Evolutionary conservation across 2,888 invertebrate genomes (phyloP).

Genomic region (Petrophora chlorosata): DNA sequence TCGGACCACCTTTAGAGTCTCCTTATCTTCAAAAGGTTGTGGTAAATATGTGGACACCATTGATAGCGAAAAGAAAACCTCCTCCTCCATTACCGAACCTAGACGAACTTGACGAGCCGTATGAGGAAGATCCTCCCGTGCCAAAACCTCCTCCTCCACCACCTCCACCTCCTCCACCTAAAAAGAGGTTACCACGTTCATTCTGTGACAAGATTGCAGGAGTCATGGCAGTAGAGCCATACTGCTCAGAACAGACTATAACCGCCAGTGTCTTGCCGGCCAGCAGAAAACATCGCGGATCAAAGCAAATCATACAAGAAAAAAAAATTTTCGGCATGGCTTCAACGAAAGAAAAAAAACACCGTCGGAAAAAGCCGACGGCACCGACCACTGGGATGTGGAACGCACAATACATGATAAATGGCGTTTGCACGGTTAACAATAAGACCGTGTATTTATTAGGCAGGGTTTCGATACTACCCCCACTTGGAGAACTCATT

Average conservation of each 20-base stretch:
- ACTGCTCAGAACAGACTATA: conserved; percentile 40
- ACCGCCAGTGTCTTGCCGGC: conserved; percentile 41
- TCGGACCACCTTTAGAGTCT: conserved; percentile 48
- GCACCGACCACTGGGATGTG: conserved; percentile 58
- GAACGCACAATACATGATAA: conserved; percentile 64
- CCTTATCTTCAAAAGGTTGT: conserved; percentile 67
- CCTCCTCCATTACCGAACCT: conserved; percentile 67
- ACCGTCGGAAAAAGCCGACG: conserved; percentile 47
- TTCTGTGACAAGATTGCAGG: conserved; percentile 68
- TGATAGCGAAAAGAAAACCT: conserved; percentile 40
- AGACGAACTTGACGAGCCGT: conserved; percentile 63
- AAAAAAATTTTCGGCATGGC: conserved; percentile 62
- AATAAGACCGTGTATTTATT: conserved; percentile 59
- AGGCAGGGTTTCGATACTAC: conserved; percentile 56
- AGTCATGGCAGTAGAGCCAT: conserved; percentile 47
- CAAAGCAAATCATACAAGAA: conserved; percentile 49
- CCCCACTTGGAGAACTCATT: conserved; percentile 62
- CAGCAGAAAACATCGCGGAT: conserved; percentile 41
- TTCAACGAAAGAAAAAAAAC: conserved; percentile 32
- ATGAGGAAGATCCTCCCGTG: conserved; percentile 58
- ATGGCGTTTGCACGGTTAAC: conserved; percentile 56
- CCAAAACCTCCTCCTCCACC: conserved; percentile 57
- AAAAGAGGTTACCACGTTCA: conserved; percentile 55
- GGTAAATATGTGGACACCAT: conserved; percentile 55
- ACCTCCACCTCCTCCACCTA: conserved; percentile 68